These are phyloP conservation scores for Pogonognathellus flavescens DNA, from an alignment of 1,140 invertebrate genomes.

Conservation along the genomic window DNA sequence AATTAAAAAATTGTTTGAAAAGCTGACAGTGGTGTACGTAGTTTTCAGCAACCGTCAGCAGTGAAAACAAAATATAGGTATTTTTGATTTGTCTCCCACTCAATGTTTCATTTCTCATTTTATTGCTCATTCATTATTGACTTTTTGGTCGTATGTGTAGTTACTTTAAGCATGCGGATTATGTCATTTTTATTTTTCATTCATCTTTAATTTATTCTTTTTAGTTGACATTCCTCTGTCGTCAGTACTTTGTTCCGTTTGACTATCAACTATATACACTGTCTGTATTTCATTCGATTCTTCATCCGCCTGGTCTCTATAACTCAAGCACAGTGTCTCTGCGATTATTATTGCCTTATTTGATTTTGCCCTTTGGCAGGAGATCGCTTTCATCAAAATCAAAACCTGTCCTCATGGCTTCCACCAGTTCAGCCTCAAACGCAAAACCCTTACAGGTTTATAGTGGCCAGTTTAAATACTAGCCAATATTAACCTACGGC, in stretches of 20 bases:
- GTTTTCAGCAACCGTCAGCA: too few species aligned
- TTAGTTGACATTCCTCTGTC: background rate
- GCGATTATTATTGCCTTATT: background rate
- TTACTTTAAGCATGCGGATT: too few species aligned
- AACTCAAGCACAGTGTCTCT: conserved; percentile 10
- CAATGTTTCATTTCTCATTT: too few species aligned
- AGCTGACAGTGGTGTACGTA: too few species aligned
- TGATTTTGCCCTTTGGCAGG: background rate
- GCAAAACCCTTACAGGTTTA: background rate
- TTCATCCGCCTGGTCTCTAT: background rate
- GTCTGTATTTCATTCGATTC: background rate
- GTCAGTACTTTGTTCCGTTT: background rate
- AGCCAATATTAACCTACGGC: background rate
- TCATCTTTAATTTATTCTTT: background rate
- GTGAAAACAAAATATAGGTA: too few species aligned
- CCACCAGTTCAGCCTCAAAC: background rate
- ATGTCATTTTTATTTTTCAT: too few species aligned
- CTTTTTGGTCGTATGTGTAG: too few species aligned
- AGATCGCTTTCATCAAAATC: background rate
- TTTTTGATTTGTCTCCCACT: too few species aligned
- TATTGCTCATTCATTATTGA: too few species aligned
- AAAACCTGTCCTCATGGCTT: background rate
- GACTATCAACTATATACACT: background rate
- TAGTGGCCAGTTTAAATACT: background rate
- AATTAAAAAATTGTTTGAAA: too few species aligned